phyloP scores from a whole-genome alignment of 2,113 vertebrate species.

The Narcine bancroftii region DNA sequence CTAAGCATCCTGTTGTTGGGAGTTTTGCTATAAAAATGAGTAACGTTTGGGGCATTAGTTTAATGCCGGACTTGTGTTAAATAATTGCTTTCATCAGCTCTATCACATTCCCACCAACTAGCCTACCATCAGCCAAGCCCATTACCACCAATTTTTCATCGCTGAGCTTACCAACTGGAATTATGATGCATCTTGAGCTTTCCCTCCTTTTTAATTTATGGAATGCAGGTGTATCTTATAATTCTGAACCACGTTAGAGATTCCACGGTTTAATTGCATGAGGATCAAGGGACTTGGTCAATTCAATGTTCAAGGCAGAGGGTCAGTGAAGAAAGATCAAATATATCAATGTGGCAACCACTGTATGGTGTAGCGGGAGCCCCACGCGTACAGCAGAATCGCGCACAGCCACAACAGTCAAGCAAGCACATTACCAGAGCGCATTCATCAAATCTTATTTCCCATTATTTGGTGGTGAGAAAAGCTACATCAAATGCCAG shows the following conservation, averaged over 20 bases:
- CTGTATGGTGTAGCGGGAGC: too few relatives aligned
- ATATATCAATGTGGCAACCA: neutral
- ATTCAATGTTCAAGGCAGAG: neutral
- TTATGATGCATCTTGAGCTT: neutral
- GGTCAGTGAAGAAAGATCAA: neutral
- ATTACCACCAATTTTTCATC: too few relatives aligned
- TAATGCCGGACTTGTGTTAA: neutral
- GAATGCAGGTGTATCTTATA: neutral
- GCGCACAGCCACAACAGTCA: too few relatives aligned
- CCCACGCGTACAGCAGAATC: too few relatives aligned
- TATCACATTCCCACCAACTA: too few relatives aligned
- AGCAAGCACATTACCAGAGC: too few relatives aligned
- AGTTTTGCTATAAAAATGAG: neutral
- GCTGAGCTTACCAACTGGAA: neutral
- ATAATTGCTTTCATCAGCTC: neutral
- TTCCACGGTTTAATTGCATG: neutral
- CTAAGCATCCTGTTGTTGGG: neutral
- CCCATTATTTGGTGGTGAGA: neutral
- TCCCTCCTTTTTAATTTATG: neutral
- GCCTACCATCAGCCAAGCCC: too few relatives aligned
- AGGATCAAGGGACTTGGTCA: neutral
- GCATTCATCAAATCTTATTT: neutral
- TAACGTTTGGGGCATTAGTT: neutral
- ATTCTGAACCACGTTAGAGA: neutral
- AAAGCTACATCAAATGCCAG: neutral